Evolutionary conservation across 2,888 invertebrate genomes (phyloP).

Genomic region (Linyphia triangularis): DNA sequence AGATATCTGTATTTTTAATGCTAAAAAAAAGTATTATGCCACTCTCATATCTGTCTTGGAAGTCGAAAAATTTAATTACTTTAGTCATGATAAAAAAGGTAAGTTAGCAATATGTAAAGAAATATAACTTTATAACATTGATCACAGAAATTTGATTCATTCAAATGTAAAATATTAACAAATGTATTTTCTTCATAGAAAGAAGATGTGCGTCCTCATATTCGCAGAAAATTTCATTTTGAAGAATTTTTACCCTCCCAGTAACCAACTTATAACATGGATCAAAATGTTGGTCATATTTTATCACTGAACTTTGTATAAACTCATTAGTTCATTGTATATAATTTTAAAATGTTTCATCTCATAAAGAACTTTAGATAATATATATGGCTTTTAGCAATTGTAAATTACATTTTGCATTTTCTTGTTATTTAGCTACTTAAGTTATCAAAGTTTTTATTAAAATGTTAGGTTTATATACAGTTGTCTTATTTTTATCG

Average conservation of each 20-base stretch:
- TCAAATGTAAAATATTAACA: no score
- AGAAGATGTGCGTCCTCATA: conserved; percentile 94
- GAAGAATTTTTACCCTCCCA: conserved; percentile 91
- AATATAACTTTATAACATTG: no score
- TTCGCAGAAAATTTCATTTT: conserved; percentile 92
- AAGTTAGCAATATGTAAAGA: no score
- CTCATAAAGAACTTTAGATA: conserved; percentile 33
- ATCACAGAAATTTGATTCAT: neutral
- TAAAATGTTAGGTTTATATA: conserved; percentile 11
- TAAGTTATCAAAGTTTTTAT: conserved; percentile 17
- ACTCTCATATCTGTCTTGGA: no score
- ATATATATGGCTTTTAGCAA: conserved; percentile 13
- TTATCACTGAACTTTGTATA: conserved; percentile 40
- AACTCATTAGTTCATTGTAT: conserved; percentile 58
- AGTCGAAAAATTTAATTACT: no score
- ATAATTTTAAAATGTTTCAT: conserved; percentile 30
- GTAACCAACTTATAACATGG: conserved; percentile 27
- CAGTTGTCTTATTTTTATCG: no score
- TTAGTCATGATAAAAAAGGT: no score
- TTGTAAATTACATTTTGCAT: neutral
- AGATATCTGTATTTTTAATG: no score
- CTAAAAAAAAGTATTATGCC: no score
- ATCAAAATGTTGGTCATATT: neutral
- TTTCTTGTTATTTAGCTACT: conserved; percentile 11
- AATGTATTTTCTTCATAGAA: conserved; percentile 84